These are phyloP conservation scores for Porites cylindrica DNA, from an alignment of 92 coral and sea anemone genomes.

Conservation along the genomic window DNA sequence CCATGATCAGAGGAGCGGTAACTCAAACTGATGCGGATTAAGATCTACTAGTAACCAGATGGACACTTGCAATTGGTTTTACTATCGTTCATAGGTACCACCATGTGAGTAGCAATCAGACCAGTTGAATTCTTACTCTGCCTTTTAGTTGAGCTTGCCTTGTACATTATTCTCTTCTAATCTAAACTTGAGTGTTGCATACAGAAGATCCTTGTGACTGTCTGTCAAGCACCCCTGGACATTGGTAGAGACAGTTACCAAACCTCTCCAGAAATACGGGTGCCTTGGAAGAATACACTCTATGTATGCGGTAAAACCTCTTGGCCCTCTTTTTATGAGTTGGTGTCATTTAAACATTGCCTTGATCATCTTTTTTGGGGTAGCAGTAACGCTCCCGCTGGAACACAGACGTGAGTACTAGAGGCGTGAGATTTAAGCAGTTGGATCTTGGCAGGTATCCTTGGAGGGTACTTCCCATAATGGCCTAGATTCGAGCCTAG, in stretches of 20 bases:
- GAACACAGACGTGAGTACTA: background rate
- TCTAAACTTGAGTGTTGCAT: slow-evolving; percentile 4
- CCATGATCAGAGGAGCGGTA: too few species aligned
- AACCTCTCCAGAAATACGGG: slow-evolving; percentile 36
- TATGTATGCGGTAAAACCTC: background rate
- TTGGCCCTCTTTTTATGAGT: slow-evolving; percentile 7
- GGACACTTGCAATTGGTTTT: too few species aligned
- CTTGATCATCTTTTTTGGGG: slow-evolving; percentile 2
- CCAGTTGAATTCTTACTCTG: too few species aligned
- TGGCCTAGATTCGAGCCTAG: too few species aligned
- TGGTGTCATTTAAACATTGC: slow-evolving; percentile 6
- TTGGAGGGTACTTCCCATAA: too few species aligned
- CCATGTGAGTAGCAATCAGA: too few species aligned
- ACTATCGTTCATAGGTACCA: too few species aligned
- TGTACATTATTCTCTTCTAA: background rate
- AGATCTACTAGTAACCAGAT: too few species aligned
- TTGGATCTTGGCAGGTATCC: too few species aligned
- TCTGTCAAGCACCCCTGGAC: slow-evolving; percentile 14
- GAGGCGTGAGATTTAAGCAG: too few species aligned
- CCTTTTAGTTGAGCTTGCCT: background rate
- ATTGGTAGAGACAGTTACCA: background rate
- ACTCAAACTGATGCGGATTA: too few species aligned
- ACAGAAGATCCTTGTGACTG: slow-evolving; percentile 29
- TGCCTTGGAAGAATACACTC: slow-evolving; percentile 17
- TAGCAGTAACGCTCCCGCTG: background rate